Evolutionary conservation across 2,797 vertebrate species (phyloP), one percentile per base, ranked within the genome.

Genomic region (Chelon labrosus): DNA sequence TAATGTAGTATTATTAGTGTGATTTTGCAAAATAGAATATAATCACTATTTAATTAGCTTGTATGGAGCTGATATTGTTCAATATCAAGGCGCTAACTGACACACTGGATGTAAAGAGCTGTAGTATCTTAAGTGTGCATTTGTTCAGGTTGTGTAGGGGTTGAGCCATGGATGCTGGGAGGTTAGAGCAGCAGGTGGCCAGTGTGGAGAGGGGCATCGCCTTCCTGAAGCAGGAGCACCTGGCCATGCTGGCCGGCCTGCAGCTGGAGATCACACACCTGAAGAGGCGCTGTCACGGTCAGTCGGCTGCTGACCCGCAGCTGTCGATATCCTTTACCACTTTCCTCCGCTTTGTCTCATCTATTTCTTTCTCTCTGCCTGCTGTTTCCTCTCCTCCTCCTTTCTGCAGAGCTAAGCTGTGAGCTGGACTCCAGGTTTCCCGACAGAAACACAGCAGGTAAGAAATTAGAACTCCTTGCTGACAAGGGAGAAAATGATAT

Each of bases 161-260:
- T 55, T 41, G 72, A 55, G 94, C 93, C 85, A 98, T 98, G 97
- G 97, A 97, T 90, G 96, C 95, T 0, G 77, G 92, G 83, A 95
- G 94, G 91, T 93, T 98, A 91, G 95, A 97, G 94, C 96, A 95
- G 91, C 97, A 98, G 95, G 96, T 98, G 91, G 96, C 97, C 91
- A 96, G 94, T 1, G 96, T 98, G 88, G 96, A 97, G 88, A 91
- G 97, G 64, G 97, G 96, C 91, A 96, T 97, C 11, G 84, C 94
- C 16, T 98, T 99, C 93, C 92, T 99, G 72, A 96, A 97, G 90
- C 96, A 97, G 81, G 97, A 98, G 88, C 97, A 99, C 91, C 94
- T 96, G 92, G 93, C 94, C 78, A 93, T 98, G 87, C 92, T 99
- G 54, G 93, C 95, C 0, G 97, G 95, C 62, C 93, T 99, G 85